Conservation (phyloP, 2,888 invertebrate species). For the Spisula solida region DNA sequence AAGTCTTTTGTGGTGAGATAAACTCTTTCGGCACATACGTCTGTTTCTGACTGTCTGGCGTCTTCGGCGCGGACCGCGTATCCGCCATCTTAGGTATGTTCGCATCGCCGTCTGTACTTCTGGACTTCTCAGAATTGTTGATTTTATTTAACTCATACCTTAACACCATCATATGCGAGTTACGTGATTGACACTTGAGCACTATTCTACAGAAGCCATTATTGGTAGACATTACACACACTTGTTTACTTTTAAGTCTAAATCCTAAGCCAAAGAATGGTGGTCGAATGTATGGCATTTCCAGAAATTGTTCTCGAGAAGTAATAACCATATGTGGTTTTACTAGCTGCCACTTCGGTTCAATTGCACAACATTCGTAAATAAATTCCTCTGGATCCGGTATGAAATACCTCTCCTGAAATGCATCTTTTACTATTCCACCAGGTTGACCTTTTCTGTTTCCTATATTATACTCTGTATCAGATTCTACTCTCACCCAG, state of each 20-base stretch:
- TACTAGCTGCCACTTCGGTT: constrained; percentile 62
- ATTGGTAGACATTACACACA: constrained; percentile 34
- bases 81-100: not conserved
- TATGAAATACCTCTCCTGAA: constrained; percentile 67
- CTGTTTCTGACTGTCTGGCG: no score
- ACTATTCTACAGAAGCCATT: constrained; percentile 47
- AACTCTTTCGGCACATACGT: no score
- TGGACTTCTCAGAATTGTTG: constrained; percentile 23
- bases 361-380: constrained; percentile 55
- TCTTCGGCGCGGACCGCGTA: no score
- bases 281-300: constrained; percentile 58
- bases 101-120: not conserved
- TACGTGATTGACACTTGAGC: constrained; percentile 50
- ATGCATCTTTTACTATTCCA: constrained; percentile 57
- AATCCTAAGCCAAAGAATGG: constrained; percentile 59
- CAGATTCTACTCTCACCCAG: constrained; percentile 65
- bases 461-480: constrained; percentile 28
- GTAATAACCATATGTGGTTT: not conserved
- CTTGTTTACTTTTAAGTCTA: constrained; percentile 37
- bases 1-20: no score
- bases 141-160: constrained; percentile 57
- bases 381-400: constrained; percentile 62
- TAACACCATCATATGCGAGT: constrained; percentile 55
- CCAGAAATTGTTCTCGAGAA: constrained; percentile 46
- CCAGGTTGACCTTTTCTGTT: constrained; percentile 3